Conservation (phyloP, 2,888 invertebrate genomes). For the Drosophila testacea region DNA sequence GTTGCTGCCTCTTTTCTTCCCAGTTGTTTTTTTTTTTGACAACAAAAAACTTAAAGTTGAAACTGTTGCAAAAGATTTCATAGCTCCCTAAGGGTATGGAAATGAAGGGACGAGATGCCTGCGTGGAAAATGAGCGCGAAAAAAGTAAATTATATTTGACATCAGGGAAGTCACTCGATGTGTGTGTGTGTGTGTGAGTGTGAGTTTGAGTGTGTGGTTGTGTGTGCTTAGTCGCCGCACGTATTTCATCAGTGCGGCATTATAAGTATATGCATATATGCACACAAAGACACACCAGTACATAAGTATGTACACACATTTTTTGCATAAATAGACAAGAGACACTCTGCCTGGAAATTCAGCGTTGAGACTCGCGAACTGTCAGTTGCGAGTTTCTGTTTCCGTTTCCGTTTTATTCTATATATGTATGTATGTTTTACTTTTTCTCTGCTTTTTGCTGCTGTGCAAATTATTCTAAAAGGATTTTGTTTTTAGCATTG, state of each 20-base stretch:
- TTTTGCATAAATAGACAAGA: conserved; percentile 75
- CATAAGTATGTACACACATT: conserved; percentile 40
- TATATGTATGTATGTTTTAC: neutral
- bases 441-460: conserved; percentile 16
- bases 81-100: conserved; percentile 35
- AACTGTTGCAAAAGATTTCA: conserved; percentile 62
- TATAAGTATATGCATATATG: conserved; percentile 50
- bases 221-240: conserved; percentile 58
- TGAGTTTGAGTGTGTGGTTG: conserved; percentile 4
- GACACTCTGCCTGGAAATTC: conserved; percentile 49
- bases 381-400: conserved; percentile 56
- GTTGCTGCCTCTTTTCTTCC: conserved; percentile 1
- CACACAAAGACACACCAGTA: neutral
- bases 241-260: conserved; percentile 76
- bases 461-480: conserved; percentile 76
- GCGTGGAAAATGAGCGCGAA: conserved; percentile 70
- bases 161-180: conserved; percentile 55
- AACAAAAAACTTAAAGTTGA: conserved; percentile 38
- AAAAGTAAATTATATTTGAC: conserved; percentile 77
- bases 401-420: conserved; percentile 64
- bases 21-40: conserved; percentile 25
- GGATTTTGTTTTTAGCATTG: conserved; percentile 63
- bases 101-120: conserved; percentile 25
- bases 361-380: conserved; percentile 32
- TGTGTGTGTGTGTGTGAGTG: conserved; percentile 10